phyloP scores from a whole-genome alignment of 2,888 invertebrate species.

The Hirtodrosophila histrioides region DNA sequence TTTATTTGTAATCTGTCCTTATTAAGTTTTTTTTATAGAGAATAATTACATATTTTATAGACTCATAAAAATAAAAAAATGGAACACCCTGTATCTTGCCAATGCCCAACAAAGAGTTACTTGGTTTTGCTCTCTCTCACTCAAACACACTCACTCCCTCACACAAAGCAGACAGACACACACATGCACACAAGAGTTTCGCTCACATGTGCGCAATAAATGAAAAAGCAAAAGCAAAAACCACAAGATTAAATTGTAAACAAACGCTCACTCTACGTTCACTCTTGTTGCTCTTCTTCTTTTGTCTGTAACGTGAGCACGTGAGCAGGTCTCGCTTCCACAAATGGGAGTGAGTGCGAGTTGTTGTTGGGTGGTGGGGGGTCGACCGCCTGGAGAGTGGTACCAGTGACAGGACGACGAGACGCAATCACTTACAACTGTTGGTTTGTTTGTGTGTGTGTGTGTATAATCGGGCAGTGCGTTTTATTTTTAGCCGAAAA shows the following conservation, averaged over 20 bases:
- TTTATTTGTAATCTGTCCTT: too few relatives aligned
- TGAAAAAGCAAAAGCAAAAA: conserved; percentile 52
- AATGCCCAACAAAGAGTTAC: conserved; percentile 57
- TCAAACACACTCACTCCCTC: conserved; percentile 10
- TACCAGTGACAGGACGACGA: conserved; percentile 41
- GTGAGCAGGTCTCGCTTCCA: conserved; percentile 63
- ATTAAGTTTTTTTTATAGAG: too few relatives aligned
- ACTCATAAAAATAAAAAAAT: too few relatives aligned
- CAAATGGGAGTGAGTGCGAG: conserved; percentile 23
- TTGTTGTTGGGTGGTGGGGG: conserved; percentile 2
- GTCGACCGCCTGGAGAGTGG: conserved; percentile 20
- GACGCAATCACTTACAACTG: conserved; percentile 37
- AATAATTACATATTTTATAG: too few relatives aligned
- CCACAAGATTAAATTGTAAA: conserved; percentile 62
- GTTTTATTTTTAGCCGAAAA: conserved; percentile 72
- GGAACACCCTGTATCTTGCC: conserved; percentile 59
- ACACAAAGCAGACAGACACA: conserved; percentile 7
- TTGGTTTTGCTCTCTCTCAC: conserved; percentile 23
- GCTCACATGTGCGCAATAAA: conserved; percentile 73
- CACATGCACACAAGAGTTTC: conserved; percentile 18
- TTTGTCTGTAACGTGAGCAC: conserved; percentile 66
- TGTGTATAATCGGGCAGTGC: conserved; percentile 33
- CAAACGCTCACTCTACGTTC: conserved; percentile 51
- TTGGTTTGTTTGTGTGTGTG: too few relatives aligned
- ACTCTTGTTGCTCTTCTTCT: conserved; percentile 37